Percentiles rank a stretch among this genome's conserved stretches.
phyloP scores from a whole-genome alignment of 1,140 invertebrate species.

The Halyomorpha halys region DNA sequence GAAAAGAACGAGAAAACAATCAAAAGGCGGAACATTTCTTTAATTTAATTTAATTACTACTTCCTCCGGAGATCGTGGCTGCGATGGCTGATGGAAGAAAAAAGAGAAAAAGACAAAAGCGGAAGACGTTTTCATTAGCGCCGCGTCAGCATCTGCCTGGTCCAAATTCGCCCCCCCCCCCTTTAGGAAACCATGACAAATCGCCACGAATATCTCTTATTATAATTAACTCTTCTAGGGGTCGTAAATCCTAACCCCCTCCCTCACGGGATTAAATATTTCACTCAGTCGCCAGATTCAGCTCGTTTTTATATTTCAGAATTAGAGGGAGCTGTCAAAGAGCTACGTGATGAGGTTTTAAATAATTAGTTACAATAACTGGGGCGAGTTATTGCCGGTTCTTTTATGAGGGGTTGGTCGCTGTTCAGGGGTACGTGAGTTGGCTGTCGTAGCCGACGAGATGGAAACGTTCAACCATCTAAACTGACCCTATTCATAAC shows the following conservation, averaged over 20 bases:
- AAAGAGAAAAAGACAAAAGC: too few relatives aligned
- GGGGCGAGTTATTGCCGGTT: too few relatives aligned
- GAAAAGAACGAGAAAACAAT: background rate
- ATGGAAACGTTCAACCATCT: too few relatives aligned
- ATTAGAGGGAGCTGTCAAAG: too few relatives aligned
- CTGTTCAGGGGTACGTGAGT: too few relatives aligned
- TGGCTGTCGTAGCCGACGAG: too few relatives aligned
- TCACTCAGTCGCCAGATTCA: background rate
- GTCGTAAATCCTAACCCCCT: background rate
- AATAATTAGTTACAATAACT: too few relatives aligned
- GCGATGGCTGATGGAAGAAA: too few relatives aligned
- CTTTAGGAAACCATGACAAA: slow-evolving; percentile 6
- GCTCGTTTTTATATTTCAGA: too few relatives aligned
- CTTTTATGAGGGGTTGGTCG: too few relatives aligned
- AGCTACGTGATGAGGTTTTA: too few relatives aligned
- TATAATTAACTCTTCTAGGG: slow-evolving; percentile 8
- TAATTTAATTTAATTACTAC: slow-evolving; percentile 14
- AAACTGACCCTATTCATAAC: too few relatives aligned
- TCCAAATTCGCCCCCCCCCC: background rate
- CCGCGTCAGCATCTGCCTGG: background rate
- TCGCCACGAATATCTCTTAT: slow-evolving; percentile 8
- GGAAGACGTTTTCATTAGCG: slow-evolving; percentile 15
- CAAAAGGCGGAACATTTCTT: background rate
- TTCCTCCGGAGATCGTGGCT: background rate
- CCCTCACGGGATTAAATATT: background rate